Evolutionary conservation across 2,113 vertebrate genomes (phyloP).

Genomic region (Salvelinus sp.): DNA sequence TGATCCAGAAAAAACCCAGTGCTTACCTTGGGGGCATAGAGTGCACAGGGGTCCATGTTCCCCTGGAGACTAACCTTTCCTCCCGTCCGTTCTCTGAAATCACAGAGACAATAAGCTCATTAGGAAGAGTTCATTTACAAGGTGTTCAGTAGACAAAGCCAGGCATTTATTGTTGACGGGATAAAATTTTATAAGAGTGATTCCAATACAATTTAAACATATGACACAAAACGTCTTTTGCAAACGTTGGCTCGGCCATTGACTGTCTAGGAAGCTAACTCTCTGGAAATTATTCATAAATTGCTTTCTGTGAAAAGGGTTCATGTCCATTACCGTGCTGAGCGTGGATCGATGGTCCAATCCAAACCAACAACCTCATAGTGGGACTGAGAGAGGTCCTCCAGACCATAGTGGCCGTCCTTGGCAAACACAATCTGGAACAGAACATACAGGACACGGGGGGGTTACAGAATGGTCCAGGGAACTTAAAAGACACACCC

Average conservation of each 20-base stretch:
- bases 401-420: constrained; percentile 88
- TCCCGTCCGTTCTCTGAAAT: constrained; percentile 80
- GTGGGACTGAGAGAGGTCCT: constrained; percentile 81
- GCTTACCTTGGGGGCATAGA: constrained; percentile 93
- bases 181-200: not conserved
- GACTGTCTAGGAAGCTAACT: too few relatives aligned
- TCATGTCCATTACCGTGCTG: constrained; percentile 79
- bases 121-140: not conserved
- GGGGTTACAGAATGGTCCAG: too few relatives aligned
- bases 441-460: not conserved
- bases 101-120: constrained; percentile 18
- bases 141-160: too few relatives aligned
- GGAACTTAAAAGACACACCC: too few relatives aligned
- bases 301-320: not conserved
- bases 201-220: not conserved
- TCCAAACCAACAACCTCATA: constrained; percentile 95
- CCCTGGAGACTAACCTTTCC: constrained; percentile 90
- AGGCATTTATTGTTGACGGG: too few relatives aligned
- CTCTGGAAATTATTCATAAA: not conserved
- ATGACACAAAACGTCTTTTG: not conserved
- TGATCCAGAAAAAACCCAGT: not conserved
- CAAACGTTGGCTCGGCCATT: not conserved
- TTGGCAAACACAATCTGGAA: constrained; percentile 94
- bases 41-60: constrained; percentile 96
- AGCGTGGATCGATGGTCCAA: constrained; percentile 88